Percentiles rank a stretch among this genome's conserved stretches.
Evolutionary conservation across 2,113 vertebrate genomes (phyloP).

Genomic region (Nicator chloris): DNA sequence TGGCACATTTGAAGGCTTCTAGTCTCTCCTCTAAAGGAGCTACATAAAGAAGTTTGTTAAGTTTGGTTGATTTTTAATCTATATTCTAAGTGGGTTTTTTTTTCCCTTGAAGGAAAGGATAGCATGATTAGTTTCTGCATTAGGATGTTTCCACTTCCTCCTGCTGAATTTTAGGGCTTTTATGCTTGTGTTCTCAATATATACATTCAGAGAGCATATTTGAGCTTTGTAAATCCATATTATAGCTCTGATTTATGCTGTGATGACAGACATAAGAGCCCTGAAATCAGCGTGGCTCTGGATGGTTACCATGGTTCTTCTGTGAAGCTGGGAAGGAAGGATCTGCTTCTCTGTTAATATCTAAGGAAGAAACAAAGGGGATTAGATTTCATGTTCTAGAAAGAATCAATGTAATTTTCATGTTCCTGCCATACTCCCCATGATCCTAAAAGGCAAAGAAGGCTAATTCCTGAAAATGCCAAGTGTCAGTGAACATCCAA

Average conservation of each 20-base stretch:
- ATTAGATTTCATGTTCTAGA: not conserved
- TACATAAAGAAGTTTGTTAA: not conserved
- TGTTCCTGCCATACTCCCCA: not conserved
- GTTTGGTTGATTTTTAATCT: not conserved
- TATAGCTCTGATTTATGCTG: not conserved
- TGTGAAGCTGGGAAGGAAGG: not conserved
- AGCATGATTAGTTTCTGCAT: not conserved
- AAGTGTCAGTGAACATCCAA: not conserved
- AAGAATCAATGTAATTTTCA: not conserved
- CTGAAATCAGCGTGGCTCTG: not conserved
- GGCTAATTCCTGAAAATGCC: not conserved
- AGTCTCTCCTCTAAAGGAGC: not conserved
- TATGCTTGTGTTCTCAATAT: not conserved
- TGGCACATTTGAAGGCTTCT: not conserved
- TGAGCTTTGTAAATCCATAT: not conserved
- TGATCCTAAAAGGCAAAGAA: not conserved
- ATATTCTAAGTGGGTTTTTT: not conserved
- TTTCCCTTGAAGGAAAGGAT: not conserved
- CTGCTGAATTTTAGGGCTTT: not conserved
- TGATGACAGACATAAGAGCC: not conserved
- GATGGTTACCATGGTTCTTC: constrained; percentile 52
- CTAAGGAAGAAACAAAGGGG: not conserved
- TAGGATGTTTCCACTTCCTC: not conserved
- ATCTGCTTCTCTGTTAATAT: not conserved
- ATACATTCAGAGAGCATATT: not conserved